A percentile compares a stretch with the other conserved stretches of the same genome.
These are phyloP conservation scores for Lordiphosa collinella DNA, from an alignment of 1,140 invertebrate genomes.

Conservation along the genomic window DNA sequence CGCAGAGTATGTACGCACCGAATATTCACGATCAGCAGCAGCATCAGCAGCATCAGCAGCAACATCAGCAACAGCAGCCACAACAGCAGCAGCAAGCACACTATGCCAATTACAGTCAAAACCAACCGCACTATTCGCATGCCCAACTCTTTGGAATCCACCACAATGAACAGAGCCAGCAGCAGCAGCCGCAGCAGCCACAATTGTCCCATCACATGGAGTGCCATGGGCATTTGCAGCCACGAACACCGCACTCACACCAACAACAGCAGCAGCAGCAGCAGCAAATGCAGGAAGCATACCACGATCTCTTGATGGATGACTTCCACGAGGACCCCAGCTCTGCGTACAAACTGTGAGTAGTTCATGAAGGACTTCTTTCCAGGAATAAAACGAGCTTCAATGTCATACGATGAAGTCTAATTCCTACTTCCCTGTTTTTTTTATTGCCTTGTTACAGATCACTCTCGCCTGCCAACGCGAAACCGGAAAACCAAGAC, in stretches of 20 bases:
- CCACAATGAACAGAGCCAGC: slow-evolving; percentile 26
- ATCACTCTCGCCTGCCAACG: slow-evolving; percentile 80
- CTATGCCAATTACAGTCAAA: slow-evolving; percentile 38
- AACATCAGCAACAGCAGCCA: slow-evolving; percentile 30
- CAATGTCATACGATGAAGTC: too few species aligned
- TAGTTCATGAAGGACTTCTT: slow-evolving; percentile 28
- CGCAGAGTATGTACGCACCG: slow-evolving; percentile 37
- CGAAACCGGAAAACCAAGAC: slow-evolving; percentile 87
- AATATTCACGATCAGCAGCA: slow-evolving; percentile 54
- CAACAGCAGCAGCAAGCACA: slow-evolving; percentile 40
- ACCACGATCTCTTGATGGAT: slow-evolving; percentile 67
- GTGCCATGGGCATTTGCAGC: slow-evolving; percentile 30
- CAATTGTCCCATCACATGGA: slow-evolving; percentile 31
- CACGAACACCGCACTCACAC: slow-evolving; percentile 7
- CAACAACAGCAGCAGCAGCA: slow-evolving; percentile 35
- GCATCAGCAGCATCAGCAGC: slow-evolving; percentile 47
- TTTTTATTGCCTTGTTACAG: slow-evolving; percentile 20
- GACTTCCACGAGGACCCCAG: slow-evolving; percentile 64
- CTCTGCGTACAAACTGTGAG: slow-evolving; percentile 62
- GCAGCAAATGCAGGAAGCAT: slow-evolving; percentile 40
- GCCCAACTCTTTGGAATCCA: slow-evolving; percentile 46
- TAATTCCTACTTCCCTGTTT: background rate
- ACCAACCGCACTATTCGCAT: slow-evolving; percentile 39
- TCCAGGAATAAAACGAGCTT: too few species aligned
- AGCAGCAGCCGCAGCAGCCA: slow-evolving; percentile 25